Base-by-base conservation (phyloP, 2,888 invertebrate genomes). In the Heteropelma amictum region DNA sequence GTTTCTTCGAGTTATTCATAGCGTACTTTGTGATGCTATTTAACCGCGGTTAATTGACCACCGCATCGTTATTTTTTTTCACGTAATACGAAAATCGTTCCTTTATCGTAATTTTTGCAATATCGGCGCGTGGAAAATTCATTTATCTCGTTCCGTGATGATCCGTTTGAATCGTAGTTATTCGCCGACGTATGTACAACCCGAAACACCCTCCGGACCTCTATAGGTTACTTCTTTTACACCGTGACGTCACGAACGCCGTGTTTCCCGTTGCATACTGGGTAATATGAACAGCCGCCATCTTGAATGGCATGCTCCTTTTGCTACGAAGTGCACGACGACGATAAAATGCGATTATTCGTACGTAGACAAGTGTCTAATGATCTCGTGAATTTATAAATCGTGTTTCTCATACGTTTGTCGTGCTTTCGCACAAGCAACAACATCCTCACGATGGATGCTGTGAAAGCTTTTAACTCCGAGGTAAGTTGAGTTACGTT, bases 381-480 rank as follows among this genome's bases (percentile, higher is more conserved):
- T 17, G 74, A 77, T 65, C 76, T 77, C 77, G 79, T 70, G 79
- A 77, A 77, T 49, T 63, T 79, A 28, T 38, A 38, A 26, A 38
- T 35, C 68, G 77, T 82, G 72, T 76, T 35, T 79, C 78, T 80
- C 78, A 77, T 72, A 64, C 51, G 64, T 74, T 38, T 56, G 26
- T 21, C 65, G 67, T 75, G 74, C 47, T 70, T 60, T 68, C 33
- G 58, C 40, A 30, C n/a, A 40, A 63, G 40, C 33, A 12, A 23
- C 8, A 47, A 35, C 72, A 47, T 64, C 28, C 54, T 51, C 49
- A n/a, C 67, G 35, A 95, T 95, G 95, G 93, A 96, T 83, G 95
- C 95, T 84, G 96, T 96, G 54, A 95, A 96, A 90, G 91, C 95
- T 85, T 96, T 96, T 91, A 96, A 96, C 91, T 92, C 93, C 90